Percentiles rank a stretch among this genome's conserved stretches.
Conservation (phyloP, 2,113 vertebrate species). For the Garra rufa region DNA sequence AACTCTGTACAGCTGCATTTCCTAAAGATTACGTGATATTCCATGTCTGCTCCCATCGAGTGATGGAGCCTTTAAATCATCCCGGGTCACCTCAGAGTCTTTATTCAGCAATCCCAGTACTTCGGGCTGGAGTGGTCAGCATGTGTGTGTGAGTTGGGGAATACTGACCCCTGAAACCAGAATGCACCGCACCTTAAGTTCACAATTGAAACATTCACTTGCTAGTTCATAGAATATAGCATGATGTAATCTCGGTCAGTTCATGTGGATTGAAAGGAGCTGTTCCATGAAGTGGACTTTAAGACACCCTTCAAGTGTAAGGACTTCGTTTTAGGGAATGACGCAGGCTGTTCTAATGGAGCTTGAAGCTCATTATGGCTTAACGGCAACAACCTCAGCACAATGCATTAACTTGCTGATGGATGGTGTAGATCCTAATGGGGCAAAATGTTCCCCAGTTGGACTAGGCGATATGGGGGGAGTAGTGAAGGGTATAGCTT, state of each 20-base stretch:
- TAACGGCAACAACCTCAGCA: conserved; percentile 57
- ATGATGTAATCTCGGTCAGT: conserved; percentile 14
- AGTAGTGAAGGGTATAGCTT: background rate
- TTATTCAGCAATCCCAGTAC: conserved; percentile 23
- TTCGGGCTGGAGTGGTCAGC: background rate
- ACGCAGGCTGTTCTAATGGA: conserved; percentile 66
- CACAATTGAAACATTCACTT: background rate
- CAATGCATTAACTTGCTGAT: conserved; percentile 61
- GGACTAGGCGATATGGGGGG: conserved; percentile 3
- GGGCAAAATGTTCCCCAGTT: conserved; percentile 11
- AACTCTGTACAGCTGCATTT: conserved; percentile 36
- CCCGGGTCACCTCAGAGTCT: conserved; percentile 21
- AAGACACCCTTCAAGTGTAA: background rate
- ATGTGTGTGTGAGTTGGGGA: background rate
- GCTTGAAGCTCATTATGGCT: conserved; percentile 68
- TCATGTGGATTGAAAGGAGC: background rate
- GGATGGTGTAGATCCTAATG: conserved; percentile 51
- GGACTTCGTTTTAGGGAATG: conserved; percentile 33
- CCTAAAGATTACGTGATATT: conserved; percentile 47
- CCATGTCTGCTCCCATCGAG: conserved; percentile 5
- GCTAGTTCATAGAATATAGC: background rate
- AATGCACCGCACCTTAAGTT: background rate
- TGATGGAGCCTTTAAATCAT: conserved; percentile 44
- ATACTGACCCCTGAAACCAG: background rate
- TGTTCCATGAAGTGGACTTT: background rate